These are phyloP conservation scores for Cyclargus thomasi DNA, from an alignment of 1,140 invertebrate genomes.

Conservation along the genomic window DNA sequence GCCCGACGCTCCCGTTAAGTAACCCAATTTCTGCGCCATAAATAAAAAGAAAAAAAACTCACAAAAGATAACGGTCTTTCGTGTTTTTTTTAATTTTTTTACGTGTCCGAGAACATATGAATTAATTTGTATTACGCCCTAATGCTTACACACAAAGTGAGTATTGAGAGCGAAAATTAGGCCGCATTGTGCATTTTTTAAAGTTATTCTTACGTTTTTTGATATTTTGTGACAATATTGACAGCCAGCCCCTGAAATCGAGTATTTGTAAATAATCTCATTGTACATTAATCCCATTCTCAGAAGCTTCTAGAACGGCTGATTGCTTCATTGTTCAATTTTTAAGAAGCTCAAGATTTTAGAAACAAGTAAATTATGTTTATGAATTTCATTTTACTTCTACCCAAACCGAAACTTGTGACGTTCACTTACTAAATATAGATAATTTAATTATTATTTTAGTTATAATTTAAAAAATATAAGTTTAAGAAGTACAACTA, in stretches of 20 bases:
- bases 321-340: constrained; percentile 64
- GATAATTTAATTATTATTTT: too few relatives aligned
- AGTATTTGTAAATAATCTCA: constrained; percentile 71
- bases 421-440: not conserved
- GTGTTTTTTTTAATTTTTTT: constrained; percentile 43
- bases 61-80: constrained; percentile 58
- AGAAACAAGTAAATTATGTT: constrained; percentile 36
- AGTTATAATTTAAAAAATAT: too few relatives aligned
- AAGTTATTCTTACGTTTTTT: constrained; percentile 33
- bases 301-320: constrained; percentile 40
- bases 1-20: constrained; percentile 64
- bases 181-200: constrained; percentile 55
- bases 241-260: constrained; percentile 41
- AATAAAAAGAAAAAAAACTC: constrained; percentile 60
- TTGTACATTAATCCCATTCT: constrained; percentile 68
- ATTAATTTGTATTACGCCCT: constrained; percentile 70
- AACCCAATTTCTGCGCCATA: constrained; percentile 73
- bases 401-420: not conserved
- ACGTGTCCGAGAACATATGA: constrained; percentile 44
- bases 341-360: constrained; percentile 47
- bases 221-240: constrained; percentile 71
- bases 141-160: constrained; percentile 65
- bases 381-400: not conserved
- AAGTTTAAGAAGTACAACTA: too few relatives aligned
- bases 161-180: constrained; percentile 72